Evolutionary conservation across 2,113 vertebrate species (phyloP).

Genomic region (Echinops telfairi): DNA sequence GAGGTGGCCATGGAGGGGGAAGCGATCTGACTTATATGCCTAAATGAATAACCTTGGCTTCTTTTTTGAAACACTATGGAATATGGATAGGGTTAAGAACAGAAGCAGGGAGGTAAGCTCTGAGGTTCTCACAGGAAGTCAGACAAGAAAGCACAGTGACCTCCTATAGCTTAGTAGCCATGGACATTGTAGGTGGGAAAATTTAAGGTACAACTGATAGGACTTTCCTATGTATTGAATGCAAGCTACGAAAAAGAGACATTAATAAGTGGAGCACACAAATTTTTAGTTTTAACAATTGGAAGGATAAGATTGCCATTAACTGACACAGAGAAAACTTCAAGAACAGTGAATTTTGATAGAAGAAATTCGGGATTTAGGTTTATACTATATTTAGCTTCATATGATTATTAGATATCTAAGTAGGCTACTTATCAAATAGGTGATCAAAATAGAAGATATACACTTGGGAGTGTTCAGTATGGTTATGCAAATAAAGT

Average conservation of each 20-base stretch:
- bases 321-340: background rate
- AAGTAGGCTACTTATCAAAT: background rate
- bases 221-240: background rate
- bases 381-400: background rate
- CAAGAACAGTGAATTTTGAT: slow-evolving; percentile 4
- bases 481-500: no score
- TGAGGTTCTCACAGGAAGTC: no score
- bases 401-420: background rate
- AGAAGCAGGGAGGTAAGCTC: no score
- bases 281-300: background rate
- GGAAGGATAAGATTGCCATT: background rate
- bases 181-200: fast-evolving
- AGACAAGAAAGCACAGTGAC: no score
- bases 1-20: background rate
- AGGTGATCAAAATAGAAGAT: no score
- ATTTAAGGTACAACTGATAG: background rate
- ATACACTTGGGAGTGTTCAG: no score
- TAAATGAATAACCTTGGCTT: no score
- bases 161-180: background rate
- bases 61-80: no score
- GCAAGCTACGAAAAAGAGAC: background rate
- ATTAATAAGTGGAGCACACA: background rate
- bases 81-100: no score
- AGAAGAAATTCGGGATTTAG: background rate
- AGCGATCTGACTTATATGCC: background rate